Conservation (phyloP, 2,888 invertebrate species). For the Onchidella celtica region DNA sequence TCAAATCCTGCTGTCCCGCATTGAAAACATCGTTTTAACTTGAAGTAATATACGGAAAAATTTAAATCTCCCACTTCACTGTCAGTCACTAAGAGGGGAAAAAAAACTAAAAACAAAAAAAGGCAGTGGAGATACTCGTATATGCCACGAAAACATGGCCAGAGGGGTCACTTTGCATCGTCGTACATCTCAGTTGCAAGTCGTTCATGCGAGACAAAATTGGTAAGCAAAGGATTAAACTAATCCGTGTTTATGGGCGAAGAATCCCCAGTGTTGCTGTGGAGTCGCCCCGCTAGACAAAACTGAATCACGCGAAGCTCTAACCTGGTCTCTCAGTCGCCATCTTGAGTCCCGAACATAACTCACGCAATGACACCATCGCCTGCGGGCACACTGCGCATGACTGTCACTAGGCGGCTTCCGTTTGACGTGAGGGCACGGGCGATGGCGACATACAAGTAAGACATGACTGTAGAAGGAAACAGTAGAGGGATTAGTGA, state of each 20-base stretch:
- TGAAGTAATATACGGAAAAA: no score
- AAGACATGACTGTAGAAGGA: not conserved
- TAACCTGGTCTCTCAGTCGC: slow-evolving; percentile 19
- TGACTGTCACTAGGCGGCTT: not conserved
- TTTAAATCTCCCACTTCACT: no score
- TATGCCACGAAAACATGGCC: no score
- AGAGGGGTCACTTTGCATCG: not conserved
- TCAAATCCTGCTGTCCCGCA: no score
- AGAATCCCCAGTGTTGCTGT: slow-evolving; percentile 15
- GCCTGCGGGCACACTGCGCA: not conserved
- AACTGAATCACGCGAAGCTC: slow-evolving; percentile 19
- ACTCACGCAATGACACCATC: not conserved
- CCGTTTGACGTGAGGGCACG: not conserved
- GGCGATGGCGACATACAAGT: not conserved
- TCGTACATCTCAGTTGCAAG: not conserved
- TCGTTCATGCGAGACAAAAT: slow-evolving; percentile 25
- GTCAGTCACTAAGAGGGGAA: no score
- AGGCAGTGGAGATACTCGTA: not conserved
- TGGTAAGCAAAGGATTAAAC: slow-evolving; percentile 36
- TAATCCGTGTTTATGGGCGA: slow-evolving; percentile 39
- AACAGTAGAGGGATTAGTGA: not conserved
- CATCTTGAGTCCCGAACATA: slow-evolving; percentile 40
- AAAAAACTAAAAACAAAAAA: slow-evolving; percentile 1
- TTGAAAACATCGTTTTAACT: no score
- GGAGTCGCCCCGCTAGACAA: slow-evolving; percentile 27